phyloP scores from a whole-genome alignment of 2,113 vertebrate species.

The Columba janthina region DNA sequence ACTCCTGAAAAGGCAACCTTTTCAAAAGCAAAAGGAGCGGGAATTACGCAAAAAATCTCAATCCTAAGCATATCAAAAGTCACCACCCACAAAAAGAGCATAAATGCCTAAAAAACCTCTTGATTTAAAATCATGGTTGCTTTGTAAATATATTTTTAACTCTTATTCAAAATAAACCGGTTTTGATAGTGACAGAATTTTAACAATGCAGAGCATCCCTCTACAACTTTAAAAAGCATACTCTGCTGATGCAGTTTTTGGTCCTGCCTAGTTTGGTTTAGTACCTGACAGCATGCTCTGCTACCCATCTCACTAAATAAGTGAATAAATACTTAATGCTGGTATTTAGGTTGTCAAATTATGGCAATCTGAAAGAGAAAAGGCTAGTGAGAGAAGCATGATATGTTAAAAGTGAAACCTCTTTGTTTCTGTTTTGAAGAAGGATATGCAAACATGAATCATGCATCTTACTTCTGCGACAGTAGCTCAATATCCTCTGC shows the following conservation, averaged over 20 bases:
- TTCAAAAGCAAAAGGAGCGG: background rate
- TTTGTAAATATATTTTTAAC: background rate
- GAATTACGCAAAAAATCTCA: background rate
- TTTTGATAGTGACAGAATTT: background rate
- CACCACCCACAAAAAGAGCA: background rate
- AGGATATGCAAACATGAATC: conserved; percentile 66
- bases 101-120: background rate
- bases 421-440: conserved; percentile 65
- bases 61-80: background rate
- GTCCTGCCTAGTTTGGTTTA: background rate
- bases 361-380: background rate
- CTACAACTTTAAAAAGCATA: background rate
- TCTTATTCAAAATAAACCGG: background rate
- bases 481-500: conserved; percentile 82
- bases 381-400: conserved; percentile 22
- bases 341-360: background rate
- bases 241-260: background rate
- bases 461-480: conserved; percentile 73
- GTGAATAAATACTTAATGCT: background rate
- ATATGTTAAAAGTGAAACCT: conserved; percentile 21
- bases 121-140: background rate
- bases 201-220: background rate
- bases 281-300: background rate
- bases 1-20: background rate
- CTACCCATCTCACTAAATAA: conserved; percentile 23